Evolutionary conservation across 2,113 vertebrate genomes (phyloP).

Genomic region (Onychostruthus taczanowskii): DNA sequence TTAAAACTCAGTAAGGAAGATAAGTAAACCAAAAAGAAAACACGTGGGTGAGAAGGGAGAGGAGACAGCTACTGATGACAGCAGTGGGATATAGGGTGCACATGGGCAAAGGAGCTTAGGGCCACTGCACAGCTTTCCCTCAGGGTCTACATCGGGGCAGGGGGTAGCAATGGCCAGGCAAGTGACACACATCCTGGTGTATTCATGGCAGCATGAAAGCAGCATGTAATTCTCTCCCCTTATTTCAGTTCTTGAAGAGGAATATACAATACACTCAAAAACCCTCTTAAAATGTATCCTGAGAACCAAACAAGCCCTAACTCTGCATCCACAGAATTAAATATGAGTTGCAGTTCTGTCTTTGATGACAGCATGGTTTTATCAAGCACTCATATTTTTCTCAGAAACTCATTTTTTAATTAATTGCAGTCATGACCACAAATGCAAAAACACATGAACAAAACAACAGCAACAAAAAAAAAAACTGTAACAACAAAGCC

Average conservation of each 20-base stretch:
- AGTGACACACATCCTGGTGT: neutral
- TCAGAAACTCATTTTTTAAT: neutral
- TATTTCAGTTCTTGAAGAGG: neutral
- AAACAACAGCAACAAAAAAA: neutral
- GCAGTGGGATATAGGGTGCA: neutral
- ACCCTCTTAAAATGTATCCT: neutral
- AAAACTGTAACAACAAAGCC: neutral
- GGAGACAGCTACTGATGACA: neutral
- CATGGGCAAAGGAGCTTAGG: neutral
- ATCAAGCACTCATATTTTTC: neutral
- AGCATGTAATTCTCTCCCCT: neutral
- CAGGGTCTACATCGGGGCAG: fast-evolving
- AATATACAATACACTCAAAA: neutral
- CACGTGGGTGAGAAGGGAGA: neutral
- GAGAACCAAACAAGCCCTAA: neutral
- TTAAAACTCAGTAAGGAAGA: neutral
- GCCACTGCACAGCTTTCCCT: neutral
- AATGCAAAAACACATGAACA: neutral
- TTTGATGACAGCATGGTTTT: neutral
- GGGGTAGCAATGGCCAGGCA: neutral
- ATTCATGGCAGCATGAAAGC: neutral
- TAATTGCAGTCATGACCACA: neutral
- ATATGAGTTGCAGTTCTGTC: neutral
- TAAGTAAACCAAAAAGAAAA: neutral
- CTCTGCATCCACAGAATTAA: neutral